A percentile compares a stretch with the other conserved stretches of the same genome.
These are phyloP conservation scores for Tupaia chinensis DNA, from an alignment of 2,113 vertebrate species.

Conservation along the genomic window DNA sequence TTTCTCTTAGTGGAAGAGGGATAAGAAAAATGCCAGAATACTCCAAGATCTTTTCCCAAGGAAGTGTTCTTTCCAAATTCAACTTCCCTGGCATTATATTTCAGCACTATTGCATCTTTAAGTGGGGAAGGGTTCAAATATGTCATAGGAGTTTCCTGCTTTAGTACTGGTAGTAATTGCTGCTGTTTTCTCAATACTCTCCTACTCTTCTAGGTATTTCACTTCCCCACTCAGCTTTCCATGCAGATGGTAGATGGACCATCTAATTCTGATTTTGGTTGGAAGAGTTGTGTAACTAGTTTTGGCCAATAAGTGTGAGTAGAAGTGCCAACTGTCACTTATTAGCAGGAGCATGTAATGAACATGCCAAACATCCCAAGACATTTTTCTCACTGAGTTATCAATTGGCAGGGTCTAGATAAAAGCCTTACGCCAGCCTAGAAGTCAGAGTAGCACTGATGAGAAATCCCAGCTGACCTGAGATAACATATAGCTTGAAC, in stretches of 20 bases:
- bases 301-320: background rate
- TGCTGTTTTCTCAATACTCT: background rate
- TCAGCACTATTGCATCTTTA: too few species aligned
- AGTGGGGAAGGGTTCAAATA: background rate
- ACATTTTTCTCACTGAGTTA: background rate
- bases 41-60: background rate
- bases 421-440: background rate
- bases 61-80: background rate
- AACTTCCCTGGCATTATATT: background rate
- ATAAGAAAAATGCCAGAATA: background rate
- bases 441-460: background rate
- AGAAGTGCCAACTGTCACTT: background rate
- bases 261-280: background rate
- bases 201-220: fast-evolving
- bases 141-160: background rate
- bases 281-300: too few species aligned
- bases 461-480: background rate
- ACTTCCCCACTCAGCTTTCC: background rate
- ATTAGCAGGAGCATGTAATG: background rate
- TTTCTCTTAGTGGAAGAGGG: background rate
- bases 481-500: background rate
- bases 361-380: background rate
- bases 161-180: background rate
- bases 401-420: background rate
- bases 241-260: background rate